Percentiles rank a stretch among this genome's conserved stretches.
phyloP scores from a whole-genome alignment of 1,140 invertebrate species.

The Laupala kohalensis region DNA sequence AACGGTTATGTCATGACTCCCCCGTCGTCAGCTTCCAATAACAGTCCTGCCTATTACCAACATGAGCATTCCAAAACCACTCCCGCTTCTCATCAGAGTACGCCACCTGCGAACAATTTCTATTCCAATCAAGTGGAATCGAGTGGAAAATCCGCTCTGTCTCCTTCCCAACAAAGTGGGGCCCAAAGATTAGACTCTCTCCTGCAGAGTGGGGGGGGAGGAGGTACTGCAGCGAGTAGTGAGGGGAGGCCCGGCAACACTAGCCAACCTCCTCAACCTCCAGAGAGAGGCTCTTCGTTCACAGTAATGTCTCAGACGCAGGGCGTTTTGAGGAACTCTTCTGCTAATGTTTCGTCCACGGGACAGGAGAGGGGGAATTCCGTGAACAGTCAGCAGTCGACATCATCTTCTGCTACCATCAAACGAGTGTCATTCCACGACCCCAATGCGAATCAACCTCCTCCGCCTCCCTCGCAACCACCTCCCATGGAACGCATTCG shows the following conservation, averaged over 20 bases:
- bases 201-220: not conserved
- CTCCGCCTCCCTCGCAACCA: slow-evolving; percentile 23
- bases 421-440: slow-evolving; percentile 67
- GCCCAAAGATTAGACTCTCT: slow-evolving; percentile 13
- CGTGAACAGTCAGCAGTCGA: not conserved
- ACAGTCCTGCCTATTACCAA: not conserved
- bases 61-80: not conserved
- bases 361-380: not conserved
- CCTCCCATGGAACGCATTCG: slow-evolving; percentile 41
- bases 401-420: not conserved
- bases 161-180: slow-evolving; percentile 6
- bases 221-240: not conserved
- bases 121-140: not conserved
- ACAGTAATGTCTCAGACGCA: slow-evolving; percentile 53
- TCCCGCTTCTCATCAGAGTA: not conserved
- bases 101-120: not conserved
- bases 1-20: slow-evolving; percentile 14
- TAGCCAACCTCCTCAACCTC: slow-evolving; percentile 45
- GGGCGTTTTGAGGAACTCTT: slow-evolving; percentile 4
- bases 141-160: not conserved
- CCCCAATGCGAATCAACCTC: slow-evolving; percentile 41
- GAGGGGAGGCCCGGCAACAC: not conserved
- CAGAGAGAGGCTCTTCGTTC: slow-evolving; percentile 67
- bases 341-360: not conserved
- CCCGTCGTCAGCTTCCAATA: not conserved